Conservation (phyloP, 2,888 invertebrate genomes). For the Stramonita haemastoma region DNA sequence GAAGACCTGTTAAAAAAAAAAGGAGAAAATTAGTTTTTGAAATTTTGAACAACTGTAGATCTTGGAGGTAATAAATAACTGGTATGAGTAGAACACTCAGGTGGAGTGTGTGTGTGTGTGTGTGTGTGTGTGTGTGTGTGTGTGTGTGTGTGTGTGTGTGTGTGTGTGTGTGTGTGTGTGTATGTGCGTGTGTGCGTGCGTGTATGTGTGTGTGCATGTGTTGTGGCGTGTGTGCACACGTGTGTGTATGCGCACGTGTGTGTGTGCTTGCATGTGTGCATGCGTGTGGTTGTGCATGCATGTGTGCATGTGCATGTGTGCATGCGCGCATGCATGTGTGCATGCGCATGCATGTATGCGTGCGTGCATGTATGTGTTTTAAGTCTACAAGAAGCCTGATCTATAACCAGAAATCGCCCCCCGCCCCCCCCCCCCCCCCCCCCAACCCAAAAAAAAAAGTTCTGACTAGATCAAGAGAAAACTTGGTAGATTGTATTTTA, state of each 20-base stretch:
- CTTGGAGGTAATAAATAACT: too few species aligned
- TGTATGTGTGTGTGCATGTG: background rate
- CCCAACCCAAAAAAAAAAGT: too few species aligned
- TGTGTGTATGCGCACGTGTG: background rate
- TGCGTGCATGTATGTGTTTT: background rate
- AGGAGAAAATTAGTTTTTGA: too few species aligned
- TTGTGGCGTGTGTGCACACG: background rate
- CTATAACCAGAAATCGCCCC: too few species aligned
- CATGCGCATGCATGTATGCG: background rate
- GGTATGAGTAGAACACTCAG: too few species aligned
- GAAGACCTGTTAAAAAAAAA: too few species aligned
- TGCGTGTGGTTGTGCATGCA: constrained; percentile 10
- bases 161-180: background rate
- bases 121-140: background rate
- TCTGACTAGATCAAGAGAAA: too few species aligned
- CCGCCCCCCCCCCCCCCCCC: too few species aligned
- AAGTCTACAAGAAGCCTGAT: background rate
- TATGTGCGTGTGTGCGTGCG: background rate
- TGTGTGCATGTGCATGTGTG: constrained; percentile 2
- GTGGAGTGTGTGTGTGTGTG: too few species aligned
- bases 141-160: background rate
- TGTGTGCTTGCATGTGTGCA: background rate
- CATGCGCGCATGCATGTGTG: background rate
- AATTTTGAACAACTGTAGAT: too few species aligned
- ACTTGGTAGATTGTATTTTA: too few species aligned